phyloP scores from a whole-genome alignment of 2,888 invertebrate species.

The Strigamia crassipes region DNA sequence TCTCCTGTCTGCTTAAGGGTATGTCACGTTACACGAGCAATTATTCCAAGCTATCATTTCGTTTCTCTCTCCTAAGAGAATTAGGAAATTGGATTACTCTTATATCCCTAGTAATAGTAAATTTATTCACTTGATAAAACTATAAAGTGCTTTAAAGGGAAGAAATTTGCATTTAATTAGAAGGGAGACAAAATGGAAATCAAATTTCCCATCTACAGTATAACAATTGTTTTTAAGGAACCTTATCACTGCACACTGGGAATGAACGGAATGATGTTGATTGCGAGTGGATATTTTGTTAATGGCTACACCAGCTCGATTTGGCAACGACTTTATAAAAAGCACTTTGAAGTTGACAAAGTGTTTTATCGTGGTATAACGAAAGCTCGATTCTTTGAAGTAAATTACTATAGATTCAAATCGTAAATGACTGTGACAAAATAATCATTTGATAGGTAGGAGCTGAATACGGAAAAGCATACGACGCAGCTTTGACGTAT shows the following conservation, averaged over 20 bases:
- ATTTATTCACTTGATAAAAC: not conserved
- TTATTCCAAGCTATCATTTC: no score
- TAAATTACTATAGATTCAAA: not conserved
- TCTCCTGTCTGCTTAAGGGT: slow-evolving; percentile 27
- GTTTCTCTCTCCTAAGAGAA: not conserved
- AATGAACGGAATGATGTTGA: slow-evolving; percentile 46
- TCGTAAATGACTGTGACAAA: not conserved
- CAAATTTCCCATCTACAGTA: no score
- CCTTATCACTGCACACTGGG: slow-evolving; percentile 38
- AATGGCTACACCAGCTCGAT: slow-evolving; percentile 28
- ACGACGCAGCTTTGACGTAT: slow-evolving; percentile 22
- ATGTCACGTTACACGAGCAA: not conserved
- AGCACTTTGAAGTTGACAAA: slow-evolving; percentile 44
- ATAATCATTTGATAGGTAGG: slow-evolving; percentile 14
- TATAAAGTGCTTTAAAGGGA: not conserved
- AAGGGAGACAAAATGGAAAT: no score
- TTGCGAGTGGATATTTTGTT: slow-evolving; percentile 17
- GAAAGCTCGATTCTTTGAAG: slow-evolving; percentile 43
- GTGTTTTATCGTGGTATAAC: slow-evolving; percentile 34
- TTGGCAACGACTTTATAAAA: slow-evolving; percentile 44
- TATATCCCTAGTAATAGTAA: no score
- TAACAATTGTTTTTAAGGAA: slow-evolving; percentile 19
- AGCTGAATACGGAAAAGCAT: slow-evolving; percentile 45
- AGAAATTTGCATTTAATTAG: not conserved
- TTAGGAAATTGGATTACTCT: not conserved